These are phyloP conservation scores for Litoditis marina DNA, from an alignment of 2,888 invertebrate genomes.

Conservation along the genomic window DNA sequence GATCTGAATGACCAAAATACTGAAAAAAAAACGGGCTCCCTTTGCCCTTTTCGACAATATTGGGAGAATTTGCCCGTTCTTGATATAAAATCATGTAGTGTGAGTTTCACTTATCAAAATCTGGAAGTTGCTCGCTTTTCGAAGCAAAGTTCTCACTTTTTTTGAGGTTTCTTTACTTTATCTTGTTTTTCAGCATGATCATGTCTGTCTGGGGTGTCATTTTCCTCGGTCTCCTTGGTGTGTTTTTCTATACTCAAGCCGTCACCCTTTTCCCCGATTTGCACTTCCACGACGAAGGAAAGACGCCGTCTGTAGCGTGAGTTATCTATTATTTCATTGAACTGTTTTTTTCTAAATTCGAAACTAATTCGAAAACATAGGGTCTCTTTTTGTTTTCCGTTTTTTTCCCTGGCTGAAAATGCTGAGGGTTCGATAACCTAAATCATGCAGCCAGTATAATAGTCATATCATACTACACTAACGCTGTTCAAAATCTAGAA, in stretches of 20 bases:
- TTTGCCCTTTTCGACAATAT: not conserved
- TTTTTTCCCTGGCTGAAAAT: no score
- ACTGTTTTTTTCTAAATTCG: not conserved
- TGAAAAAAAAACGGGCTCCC: no score
- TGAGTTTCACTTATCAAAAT: conserved; percentile 44
- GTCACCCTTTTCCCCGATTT: conserved; percentile 61
- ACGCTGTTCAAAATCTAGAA: no score
- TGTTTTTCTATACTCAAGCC: conserved; percentile 60
- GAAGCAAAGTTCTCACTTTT: not conserved
- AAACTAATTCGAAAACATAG: no score
- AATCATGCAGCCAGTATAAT: no score
- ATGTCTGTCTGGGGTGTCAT: conserved; percentile 61
- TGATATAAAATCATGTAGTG: not conserved
- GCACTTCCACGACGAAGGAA: conserved; percentile 41
- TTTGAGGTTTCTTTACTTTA: not conserved
- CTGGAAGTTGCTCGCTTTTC: conserved; percentile 45
- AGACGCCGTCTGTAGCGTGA: conserved; percentile 22
- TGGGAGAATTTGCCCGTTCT: not conserved
- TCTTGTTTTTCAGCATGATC: conserved; percentile 56
- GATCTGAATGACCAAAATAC: no score
- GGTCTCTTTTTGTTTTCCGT: no score
- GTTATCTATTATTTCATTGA: conserved; percentile 9
- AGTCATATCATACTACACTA: no score
- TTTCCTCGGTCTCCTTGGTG: conserved; percentile 60
- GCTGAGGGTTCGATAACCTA: not conserved